Conservation (phyloP, 2,797 vertebrate genomes). For the Melanotaenia boesemani region DNA sequence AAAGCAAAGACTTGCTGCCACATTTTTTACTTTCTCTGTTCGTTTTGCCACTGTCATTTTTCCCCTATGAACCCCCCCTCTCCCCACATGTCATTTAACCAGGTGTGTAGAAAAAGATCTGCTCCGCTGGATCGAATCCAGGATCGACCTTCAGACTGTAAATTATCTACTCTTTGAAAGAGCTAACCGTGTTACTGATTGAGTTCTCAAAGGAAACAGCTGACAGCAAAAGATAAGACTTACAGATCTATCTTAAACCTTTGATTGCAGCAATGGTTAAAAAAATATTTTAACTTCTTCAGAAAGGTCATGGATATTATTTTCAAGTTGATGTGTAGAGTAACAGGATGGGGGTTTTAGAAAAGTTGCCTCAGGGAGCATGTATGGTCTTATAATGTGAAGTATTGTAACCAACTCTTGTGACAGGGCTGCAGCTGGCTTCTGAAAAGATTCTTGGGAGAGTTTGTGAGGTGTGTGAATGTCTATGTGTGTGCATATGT, state of each 20-base stretch:
- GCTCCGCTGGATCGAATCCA: constrained; percentile 22
- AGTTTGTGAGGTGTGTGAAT: constrained; percentile 45
- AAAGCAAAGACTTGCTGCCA: constrained; percentile 32
- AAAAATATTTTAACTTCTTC: constrained; percentile 13
- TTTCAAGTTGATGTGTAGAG: constrained; percentile 26
- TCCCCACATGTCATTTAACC: constrained; percentile 5
- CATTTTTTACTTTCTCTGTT: constrained; percentile 40
- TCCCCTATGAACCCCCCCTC: not conserved
- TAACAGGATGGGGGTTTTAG: constrained; percentile 23
- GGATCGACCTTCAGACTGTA: constrained; percentile 11
- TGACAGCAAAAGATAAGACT: constrained; percentile 1
- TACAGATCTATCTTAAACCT: not conserved
- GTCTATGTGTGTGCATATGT: constrained; percentile 51
- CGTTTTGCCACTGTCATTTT: constrained; percentile 17
- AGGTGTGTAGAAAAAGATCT: constrained; percentile 38
- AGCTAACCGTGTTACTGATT: not conserved
- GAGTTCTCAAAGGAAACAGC: not conserved
- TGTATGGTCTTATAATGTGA: constrained; percentile 59
- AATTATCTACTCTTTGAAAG: constrained; percentile 1
- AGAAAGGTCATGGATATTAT: constrained; percentile 22
- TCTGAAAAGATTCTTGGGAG: constrained; percentile 62
- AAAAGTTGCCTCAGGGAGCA: constrained; percentile 34
- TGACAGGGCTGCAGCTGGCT: constrained; percentile 77
- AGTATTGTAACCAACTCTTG: constrained; percentile 69
- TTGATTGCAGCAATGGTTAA: not conserved